Conservation (phyloP, 2,888 invertebrate genomes). For the Lasius platythorax region DNA sequence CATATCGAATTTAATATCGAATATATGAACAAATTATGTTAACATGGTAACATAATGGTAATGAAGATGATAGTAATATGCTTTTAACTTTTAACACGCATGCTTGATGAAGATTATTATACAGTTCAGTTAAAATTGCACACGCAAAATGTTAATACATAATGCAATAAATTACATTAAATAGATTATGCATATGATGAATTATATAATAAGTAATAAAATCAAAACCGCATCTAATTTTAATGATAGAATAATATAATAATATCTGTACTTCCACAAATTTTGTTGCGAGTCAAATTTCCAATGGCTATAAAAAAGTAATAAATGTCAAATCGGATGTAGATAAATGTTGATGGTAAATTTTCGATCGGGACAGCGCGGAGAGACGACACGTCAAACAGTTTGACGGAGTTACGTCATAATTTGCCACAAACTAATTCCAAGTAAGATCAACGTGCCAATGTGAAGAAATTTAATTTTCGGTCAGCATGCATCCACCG, state of each 20-base stretch:
- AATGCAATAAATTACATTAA: constrained; percentile 34
- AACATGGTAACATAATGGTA: background rate
- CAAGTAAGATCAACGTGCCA: constrained; percentile 65
- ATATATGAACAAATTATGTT: constrained; percentile 7
- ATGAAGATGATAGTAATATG: background rate
- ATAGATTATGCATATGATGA: constrained; percentile 18
- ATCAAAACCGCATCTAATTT: constrained; percentile 19
- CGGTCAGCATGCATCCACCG: constrained; percentile 59
- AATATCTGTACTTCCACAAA: background rate
- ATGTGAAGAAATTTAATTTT: constrained; percentile 69
- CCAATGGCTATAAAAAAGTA: background rate
- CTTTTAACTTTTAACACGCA: constrained; percentile 20
- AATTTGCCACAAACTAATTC: constrained; percentile 55
- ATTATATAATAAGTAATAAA: constrained; percentile 26
- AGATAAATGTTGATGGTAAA: constrained; percentile 23
- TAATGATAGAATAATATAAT: constrained; percentile 2
- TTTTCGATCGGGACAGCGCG: background rate
- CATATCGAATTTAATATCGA: constrained; percentile 13
- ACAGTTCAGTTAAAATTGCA: constrained; percentile 18
- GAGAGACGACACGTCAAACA: constrained; percentile 13
- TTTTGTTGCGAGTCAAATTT: background rate
- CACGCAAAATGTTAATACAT: background rate
- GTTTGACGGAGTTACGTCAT: constrained; percentile 44
- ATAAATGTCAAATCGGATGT: constrained; percentile 4
- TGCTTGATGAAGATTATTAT: background rate